Evolutionary conservation across 2,113 vertebrate genomes (phyloP), one percentile per base, ranked within the genome.

Genomic region (Hippocampus guttulatus): DNA sequence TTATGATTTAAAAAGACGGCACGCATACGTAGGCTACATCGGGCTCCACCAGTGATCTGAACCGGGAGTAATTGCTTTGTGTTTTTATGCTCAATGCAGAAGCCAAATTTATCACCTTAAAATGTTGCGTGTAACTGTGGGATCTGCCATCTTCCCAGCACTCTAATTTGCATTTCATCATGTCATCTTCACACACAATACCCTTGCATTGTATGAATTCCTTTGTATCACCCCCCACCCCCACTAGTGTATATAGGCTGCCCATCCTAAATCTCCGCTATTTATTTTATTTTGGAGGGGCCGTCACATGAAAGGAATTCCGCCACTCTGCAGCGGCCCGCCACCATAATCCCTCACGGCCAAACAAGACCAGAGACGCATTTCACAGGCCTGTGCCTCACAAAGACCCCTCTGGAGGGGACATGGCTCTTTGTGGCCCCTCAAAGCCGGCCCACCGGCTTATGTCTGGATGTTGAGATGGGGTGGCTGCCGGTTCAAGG

Each of bases 371-470:
- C 80, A 85, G 67, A 85, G 86, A 74, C 86, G 80, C 67, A 88
- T 85, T 89, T 88, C 81, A 88, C 86, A 84, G 88, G 76, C 80
- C 70, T 81, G 76, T 88, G 85, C 81, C 52, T 86, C 84, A 84
- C 90, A 88, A 89, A 83, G 27, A 74, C 75, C 73, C 58, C 74
- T 67, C 83, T 78, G 77, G 69, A 68, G 74, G 67, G 83, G 84
- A 69, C 73, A 40, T 41, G 21, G 67, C 60, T 78, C 78, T 81
- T 81, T 81, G 80, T 79, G 80, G 52, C 5, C 33, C 61, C 64
- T 41, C 33, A 38, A 52, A 52, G 20, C 51, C 20, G 20, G 8
- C 52, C 52, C 52, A 23, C 52, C 52, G 52, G 43, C 81, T 62
- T 75, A 73, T 77, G 82, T 81, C 74, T 81, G 82, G 76, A 72